Evolutionary conservation across 1,140 invertebrate genomes (phyloP), one percentile per base, ranked within the genome.

Genomic region (Macrocentrus cingulum): DNA sequence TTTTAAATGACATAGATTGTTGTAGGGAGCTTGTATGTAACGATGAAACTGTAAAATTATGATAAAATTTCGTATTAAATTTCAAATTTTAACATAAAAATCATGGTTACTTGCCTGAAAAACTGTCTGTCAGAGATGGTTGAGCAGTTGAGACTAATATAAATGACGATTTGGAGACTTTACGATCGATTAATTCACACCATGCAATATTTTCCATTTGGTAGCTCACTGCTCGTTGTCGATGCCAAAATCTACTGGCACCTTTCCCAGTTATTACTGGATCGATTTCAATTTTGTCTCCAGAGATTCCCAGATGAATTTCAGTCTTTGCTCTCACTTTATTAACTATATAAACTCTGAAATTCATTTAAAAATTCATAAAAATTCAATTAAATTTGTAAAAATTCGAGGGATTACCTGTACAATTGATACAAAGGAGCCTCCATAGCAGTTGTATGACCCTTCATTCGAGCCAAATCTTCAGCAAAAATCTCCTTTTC

Each of bases 281-380:
- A 75, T 94, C 91, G 46, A 97, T 92, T 80, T 97, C 94, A 53
- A 97, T 88, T 72, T 92, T 92, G 65, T 96, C 92, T 13, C 91
- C 87, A 23, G 92, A 94, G 55, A 97, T 88, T 50, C 91, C 91
- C 36, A 96, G 79, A 66, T 91, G 89, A 3, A 95, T 89, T 63
- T 92, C 88, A 20, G 87, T 88, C 71, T 91, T 94, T 7, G 89
- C 82, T 65, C 89, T 77, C 34, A 94, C 82, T 83, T 89, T 91
- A 68, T 89, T 88, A 19, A 92, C 81, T 61, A 94, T 84, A 61
- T 84, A 83, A 1, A 95, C 90, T 67, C 85, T 86, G 46, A 15
- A 53, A 48, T 59, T 42, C 6, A 19, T 39, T 49, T 23, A 29
- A 22, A n/a, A n/a, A n/a, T n/a, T n/a, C n/a, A n/a, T n/a, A n/a